Evolutionary conservation across 2,113 vertebrate genomes (phyloP).

Genomic region (Callospermophilus lateralis): DNA sequence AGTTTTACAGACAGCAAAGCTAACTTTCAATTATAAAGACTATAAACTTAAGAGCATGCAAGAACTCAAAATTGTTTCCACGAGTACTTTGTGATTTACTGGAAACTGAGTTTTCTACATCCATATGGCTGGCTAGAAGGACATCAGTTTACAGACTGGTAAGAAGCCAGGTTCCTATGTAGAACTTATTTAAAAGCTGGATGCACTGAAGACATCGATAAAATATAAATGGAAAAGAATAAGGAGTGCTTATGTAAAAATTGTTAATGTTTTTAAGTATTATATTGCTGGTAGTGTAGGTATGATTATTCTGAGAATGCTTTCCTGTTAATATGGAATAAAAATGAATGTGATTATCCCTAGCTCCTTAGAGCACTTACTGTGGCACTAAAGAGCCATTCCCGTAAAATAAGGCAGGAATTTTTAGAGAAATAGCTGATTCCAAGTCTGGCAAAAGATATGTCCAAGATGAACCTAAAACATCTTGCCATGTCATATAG

Average conservation of each 20-base stretch:
- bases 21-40: not conserved
- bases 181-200: not conserved
- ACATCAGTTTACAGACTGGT: not conserved
- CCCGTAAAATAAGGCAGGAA: not conserved
- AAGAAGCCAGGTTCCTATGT: not conserved
- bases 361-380: not conserved
- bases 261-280: not conserved
- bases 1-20: not conserved
- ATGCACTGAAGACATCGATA: not conserved
- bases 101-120: not conserved
- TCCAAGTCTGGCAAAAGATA: not conserved
- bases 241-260: not conserved
- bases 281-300: not conserved
- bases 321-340: not conserved
- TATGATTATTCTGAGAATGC: not conserved
- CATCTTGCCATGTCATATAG: not conserved
- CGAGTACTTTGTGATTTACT: not conserved
- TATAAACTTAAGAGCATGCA: not conserved
- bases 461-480: not conserved
- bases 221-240: slow-evolving; percentile 5
- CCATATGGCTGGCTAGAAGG: not conserved
- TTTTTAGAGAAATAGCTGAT: not conserved
- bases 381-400: not conserved
- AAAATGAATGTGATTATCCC: not conserved
- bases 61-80: not conserved